phyloP scores from a whole-genome alignment of 2,797 vertebrate genomes.

The Crenuchus spilurus region DNA sequence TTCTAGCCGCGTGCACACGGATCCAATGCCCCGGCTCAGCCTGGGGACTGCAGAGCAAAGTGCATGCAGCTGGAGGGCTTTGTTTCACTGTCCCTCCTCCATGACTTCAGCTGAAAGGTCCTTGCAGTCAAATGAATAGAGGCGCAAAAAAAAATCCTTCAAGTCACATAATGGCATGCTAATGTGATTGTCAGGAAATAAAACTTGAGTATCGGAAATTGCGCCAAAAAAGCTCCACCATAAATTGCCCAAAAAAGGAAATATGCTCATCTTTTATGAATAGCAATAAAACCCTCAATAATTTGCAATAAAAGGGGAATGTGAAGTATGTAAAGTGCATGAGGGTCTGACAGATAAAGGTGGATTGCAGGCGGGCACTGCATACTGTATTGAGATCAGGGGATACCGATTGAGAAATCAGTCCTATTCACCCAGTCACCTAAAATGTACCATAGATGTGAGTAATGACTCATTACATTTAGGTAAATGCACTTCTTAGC shows the following conservation, averaged over 20 bases:
- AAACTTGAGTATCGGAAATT: conserved; percentile 80
- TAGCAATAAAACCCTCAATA: conserved; percentile 77
- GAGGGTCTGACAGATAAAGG: conserved; percentile 63
- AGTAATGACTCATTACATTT: background rate
- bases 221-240: conserved; percentile 73
- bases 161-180: conserved; percentile 78
- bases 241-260: conserved; percentile 71
- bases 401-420: conserved; percentile 49
- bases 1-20: conserved; percentile 34
- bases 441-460: background rate
- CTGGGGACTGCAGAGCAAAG: conserved; percentile 66
- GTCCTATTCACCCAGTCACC: conserved; percentile 42
- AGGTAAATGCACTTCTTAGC: background rate
- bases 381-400: conserved; percentile 19
- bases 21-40: conserved; percentile 46
- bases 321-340: conserved; percentile 63
- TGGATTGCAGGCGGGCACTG: conserved; percentile 63
- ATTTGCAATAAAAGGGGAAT: conserved; percentile 79
- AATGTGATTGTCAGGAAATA: conserved; percentile 81
- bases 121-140: conserved; percentile 63
- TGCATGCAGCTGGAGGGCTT: conserved; percentile 83
- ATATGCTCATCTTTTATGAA: conserved; percentile 71
- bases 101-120: conserved; percentile 70
- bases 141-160: conserved; percentile 54
- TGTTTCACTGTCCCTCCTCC: conserved; percentile 65